Evolutionary conservation across 2,797 vertebrate species (phyloP), one percentile per base, ranked within the genome.

Genomic region (Poeciliopsis paucimaculata): DNA sequence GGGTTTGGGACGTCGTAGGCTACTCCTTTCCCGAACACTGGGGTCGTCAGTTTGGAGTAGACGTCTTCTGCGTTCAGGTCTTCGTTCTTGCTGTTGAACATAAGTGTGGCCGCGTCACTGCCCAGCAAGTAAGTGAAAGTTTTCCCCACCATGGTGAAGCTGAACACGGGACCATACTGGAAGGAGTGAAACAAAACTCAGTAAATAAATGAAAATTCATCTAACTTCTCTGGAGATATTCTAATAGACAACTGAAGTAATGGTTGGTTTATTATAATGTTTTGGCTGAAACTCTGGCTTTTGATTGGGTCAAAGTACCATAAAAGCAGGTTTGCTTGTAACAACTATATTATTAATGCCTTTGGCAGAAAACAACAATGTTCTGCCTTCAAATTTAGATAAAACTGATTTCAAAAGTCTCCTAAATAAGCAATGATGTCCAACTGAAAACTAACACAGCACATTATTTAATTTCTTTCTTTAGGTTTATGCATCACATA

Each of bases 31-130:
- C 98, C 98, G 78, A 99, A 99, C 74, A 99, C 98, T 0, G 98
- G 98, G 0, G 98, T 99, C 3, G 98, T 99, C 75, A 99, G 94
- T 4, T 94, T 95, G 3, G 98, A 96, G 88, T 99, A 99, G 2
- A 99, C 97, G 9, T 99, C 98, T 81, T 99, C 98, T 0, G 98
- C 98, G 20, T 99, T 99, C 90, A 99, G 80, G 75, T 99, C 98
- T 55, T 99, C 98, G 0, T 99, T 99, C 90, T 97, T 99, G 86
- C 98, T 99, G 83, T 99, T 99, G 94, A 99, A 99, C 82, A 99
- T 94, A 26, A 99, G 93, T 0, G 97, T 95, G 6, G 98, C 97
- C 0, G 98, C 97, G 15, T 99, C 98, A 5, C 97, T 98, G 23
- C 98, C 98, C 91, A 99, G 82, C 43, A 99, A 94, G 85, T 99